phyloP scores from a whole-genome alignment of 2,888 invertebrate species.

The Spodoptera littoralis region DNA sequence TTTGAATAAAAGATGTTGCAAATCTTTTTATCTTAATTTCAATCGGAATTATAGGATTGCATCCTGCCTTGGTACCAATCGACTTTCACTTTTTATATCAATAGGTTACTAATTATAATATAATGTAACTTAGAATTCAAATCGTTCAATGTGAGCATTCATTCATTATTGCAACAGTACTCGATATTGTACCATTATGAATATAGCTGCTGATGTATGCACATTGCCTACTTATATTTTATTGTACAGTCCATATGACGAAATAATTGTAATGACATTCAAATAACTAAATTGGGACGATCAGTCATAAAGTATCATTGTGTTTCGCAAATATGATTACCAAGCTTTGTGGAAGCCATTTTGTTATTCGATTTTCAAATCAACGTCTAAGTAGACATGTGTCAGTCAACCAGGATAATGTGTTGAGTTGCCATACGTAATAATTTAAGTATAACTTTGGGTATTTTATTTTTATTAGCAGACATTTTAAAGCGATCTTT shows the following conservation, averaged over 20 bases:
- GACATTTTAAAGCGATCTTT: not conserved
- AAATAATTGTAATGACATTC: slow-evolving; percentile 41
- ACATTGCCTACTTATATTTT: slow-evolving; percentile 43
- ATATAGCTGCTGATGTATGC: slow-evolving; percentile 25
- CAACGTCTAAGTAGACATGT: not conserved
- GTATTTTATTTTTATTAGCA: not conserved
- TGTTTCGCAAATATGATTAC: slow-evolving; percentile 29
- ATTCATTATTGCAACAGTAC: slow-evolving; percentile 45
- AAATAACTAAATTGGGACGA: slow-evolving; percentile 31
- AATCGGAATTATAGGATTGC: slow-evolving; percentile 6
- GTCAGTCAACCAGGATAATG: slow-evolving; percentile 6
- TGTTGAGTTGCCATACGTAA: slow-evolving; percentile 4
- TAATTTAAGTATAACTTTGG: slow-evolving; percentile 8
- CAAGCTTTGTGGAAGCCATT: not conserved
- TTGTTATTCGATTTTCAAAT: slow-evolving; percentile 16
- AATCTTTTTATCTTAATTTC: not conserved
- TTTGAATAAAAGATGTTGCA: slow-evolving; percentile 5
- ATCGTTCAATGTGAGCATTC: slow-evolving; percentile 17
- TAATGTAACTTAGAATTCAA: slow-evolving; percentile 10
- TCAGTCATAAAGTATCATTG: slow-evolving; percentile 23
- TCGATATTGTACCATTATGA: slow-evolving; percentile 41
- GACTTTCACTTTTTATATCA: slow-evolving; percentile 35
- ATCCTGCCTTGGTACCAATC: not conserved
- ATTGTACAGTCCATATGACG: slow-evolving; percentile 18
- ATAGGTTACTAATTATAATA: slow-evolving; percentile 25